phyloP scores from a whole-genome alignment of 1,140 invertebrate species.

The Trachelipus rathkii region DNA sequence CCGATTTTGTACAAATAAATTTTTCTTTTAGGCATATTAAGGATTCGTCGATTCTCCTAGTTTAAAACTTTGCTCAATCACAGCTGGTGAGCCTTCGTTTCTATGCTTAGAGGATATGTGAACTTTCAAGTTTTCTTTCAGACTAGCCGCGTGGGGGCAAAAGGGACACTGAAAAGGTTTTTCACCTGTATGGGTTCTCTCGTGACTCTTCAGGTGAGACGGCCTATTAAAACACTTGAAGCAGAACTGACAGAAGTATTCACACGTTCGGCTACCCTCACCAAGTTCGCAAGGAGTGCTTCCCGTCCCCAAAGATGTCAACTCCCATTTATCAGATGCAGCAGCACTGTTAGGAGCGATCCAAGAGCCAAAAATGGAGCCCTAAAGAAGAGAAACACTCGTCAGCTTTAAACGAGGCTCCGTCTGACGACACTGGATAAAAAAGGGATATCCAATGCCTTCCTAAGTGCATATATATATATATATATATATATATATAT shows the following conservation, averaged over 20 bases:
- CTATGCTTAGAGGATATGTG: slow-evolving; percentile 11
- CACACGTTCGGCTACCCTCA: slow-evolving; percentile 49
- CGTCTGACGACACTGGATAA: not conserved
- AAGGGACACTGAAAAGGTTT: slow-evolving; percentile 68
- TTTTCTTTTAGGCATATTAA: no score
- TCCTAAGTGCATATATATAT: not conserved
- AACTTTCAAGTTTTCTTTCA: slow-evolving; percentile 18
- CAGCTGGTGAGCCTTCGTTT: not conserved
- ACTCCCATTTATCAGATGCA: no score
- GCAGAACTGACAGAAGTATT: slow-evolving; percentile 61
- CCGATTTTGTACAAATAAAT: no score
- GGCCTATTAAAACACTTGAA: slow-evolving; percentile 66
- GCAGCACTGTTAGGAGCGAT: not conserved
- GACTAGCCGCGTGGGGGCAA: slow-evolving; percentile 19
- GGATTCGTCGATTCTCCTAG: no score
- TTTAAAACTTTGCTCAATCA: not conserved
- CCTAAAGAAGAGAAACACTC: slow-evolving; percentile 8
- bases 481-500: slow-evolving; percentile 5
- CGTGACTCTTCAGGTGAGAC: slow-evolving; percentile 65
- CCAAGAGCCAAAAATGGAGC: not conserved
- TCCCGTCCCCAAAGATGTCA: no score
- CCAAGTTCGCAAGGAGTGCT: not conserved
- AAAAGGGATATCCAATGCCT: not conserved
- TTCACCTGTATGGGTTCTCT: slow-evolving; percentile 62
- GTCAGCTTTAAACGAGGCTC: not conserved